phyloP scores from a whole-genome alignment of 2,113 vertebrate species.

The Elephas maximus region DNA sequence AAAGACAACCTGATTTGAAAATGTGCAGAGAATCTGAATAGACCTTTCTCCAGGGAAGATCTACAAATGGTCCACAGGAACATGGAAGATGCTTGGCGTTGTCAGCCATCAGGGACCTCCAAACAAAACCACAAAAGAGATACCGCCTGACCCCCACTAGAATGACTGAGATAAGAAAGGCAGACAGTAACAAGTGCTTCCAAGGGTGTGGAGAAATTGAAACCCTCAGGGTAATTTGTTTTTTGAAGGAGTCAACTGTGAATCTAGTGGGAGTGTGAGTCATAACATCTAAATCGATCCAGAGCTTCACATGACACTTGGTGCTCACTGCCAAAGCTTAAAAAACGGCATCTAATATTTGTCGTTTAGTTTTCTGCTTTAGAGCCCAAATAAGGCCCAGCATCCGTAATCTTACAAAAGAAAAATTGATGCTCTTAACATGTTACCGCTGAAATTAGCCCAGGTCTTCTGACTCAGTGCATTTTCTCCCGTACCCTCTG shows the following conservation, averaged over 20 bases:
- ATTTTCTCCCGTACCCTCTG: neutral
- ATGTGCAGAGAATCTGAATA: neutral
- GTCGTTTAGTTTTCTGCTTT: neutral
- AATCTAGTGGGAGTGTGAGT: neutral
- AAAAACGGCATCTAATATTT: neutral
- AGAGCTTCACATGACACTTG: neutral
- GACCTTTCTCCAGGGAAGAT: too few species aligned
- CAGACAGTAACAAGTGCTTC: neutral
- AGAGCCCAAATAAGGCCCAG: neutral
- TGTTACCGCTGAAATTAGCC: neutral
- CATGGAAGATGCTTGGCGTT: neutral
- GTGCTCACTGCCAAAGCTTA: constrained; percentile 6
- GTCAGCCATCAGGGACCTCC: constrained; percentile 17
- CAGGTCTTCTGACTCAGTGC: neutral
- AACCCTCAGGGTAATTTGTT: neutral
- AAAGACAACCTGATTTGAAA: neutral
- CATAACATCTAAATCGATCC: constrained; percentile 21
- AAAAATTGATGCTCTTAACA: neutral
- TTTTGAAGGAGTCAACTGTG: constrained; percentile 20
- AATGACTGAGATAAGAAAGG: neutral
- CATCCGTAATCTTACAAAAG: neutral
- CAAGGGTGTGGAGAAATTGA: neutral
- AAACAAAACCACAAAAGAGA: neutral
- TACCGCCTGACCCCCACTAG: neutral
- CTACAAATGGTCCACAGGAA: neutral